phyloP scores from a whole-genome alignment of 2,113 vertebrate genomes.

The Corythoichthys intestinalis region DNA sequence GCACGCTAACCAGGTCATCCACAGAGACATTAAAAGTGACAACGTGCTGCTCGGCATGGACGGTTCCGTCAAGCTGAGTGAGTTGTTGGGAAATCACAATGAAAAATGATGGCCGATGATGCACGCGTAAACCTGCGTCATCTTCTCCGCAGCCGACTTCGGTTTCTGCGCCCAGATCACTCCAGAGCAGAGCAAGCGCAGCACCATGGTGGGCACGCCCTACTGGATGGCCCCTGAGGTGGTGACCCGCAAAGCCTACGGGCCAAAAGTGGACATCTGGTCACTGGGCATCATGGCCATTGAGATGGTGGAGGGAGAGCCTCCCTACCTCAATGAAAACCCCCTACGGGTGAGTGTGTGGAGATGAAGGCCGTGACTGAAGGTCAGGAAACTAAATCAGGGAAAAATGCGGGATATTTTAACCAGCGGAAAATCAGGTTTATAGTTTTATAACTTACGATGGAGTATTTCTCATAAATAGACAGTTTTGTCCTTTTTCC shows the following conservation, averaged over 20 bases:
- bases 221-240: slow-evolving; percentile 99
- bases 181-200: slow-evolving; percentile 96
- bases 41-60: slow-evolving; percentile 98
- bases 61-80: slow-evolving; percentile 97
- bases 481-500: no score
- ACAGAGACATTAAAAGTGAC: slow-evolving; percentile 99
- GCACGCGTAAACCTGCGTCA: not conserved
- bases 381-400: no score
- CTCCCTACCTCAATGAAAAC: slow-evolving; percentile 97
- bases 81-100: slow-evolving; percentile 55
- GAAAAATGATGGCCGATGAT: not conserved
- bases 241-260: slow-evolving; percentile 95
- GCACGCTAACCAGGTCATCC: slow-evolving; percentile 97
- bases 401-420: no score
- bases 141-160: slow-evolving; percentile 82
- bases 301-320: slow-evolving; percentile 98
- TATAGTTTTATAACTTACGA: no score
- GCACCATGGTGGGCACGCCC: slow-evolving; percentile 98
- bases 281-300: slow-evolving; percentile 98
- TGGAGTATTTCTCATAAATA: no score
- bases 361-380: not conserved
- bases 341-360: slow-evolving; percentile 85
- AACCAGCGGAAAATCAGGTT: no score
- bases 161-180: slow-evolving; percentile 99
- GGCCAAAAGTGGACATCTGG: slow-evolving; percentile 98